Percentiles rank a stretch among this genome's conserved stretches.
These are phyloP conservation scores for Ptychoptera contaminata DNA, from an alignment of 2,888 invertebrate species.

Conservation along the genomic window DNA sequence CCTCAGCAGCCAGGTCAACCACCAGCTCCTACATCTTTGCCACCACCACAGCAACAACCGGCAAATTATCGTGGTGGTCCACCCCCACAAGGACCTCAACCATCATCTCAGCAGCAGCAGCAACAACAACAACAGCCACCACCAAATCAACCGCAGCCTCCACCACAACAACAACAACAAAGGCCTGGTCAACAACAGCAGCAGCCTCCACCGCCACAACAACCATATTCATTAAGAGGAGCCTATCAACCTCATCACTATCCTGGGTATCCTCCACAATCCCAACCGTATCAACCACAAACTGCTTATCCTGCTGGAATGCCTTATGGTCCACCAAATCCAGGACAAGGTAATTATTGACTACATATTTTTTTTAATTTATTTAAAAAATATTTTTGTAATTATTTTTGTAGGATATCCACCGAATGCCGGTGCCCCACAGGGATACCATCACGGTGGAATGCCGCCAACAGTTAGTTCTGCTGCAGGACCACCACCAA, in stretches of 20 bases:
- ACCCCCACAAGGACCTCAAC: conserved; percentile 18
- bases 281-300: conserved; percentile 38
- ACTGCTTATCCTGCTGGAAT: conserved; percentile 36
- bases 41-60: conserved; percentile 30
- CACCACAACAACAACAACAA: conserved; percentile 33
- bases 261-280: conserved; percentile 38
- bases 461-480: conserved; percentile 29
- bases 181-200: conserved; percentile 35
- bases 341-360: conserved; percentile 17
- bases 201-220: conserved; percentile 40
- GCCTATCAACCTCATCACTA: conserved; percentile 37
- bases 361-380: too few relatives aligned
- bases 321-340: conserved; percentile 23
- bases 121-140: conserved; percentile 12
- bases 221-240: conserved; percentile 35
- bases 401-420: conserved; percentile 42
- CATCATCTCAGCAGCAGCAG: conserved; percentile 18
- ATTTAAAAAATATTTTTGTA: too few relatives aligned
- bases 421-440: conserved; percentile 40
- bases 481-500: conserved; percentile 24
- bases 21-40: conserved; percentile 37
- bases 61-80: conserved; percentile 10
- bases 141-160: conserved; percentile 6
- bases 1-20: conserved; percentile 36
- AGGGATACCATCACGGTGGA: conserved; percentile 36